phyloP scores from a whole-genome alignment of 2,888 invertebrate genomes.

The Erebia ligea region DNA sequence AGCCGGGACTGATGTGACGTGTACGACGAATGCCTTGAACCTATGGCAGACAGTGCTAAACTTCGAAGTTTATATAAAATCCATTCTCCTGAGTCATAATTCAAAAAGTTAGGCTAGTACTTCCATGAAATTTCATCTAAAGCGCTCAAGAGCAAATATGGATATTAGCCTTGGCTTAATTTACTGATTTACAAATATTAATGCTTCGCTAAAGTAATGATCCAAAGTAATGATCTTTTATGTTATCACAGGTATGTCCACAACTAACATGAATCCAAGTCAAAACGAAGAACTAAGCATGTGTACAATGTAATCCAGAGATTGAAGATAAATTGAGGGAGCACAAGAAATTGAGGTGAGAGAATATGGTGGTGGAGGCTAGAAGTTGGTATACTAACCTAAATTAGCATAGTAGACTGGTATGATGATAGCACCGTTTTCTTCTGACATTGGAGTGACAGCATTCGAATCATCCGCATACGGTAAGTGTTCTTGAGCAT shows the following conservation, averaged over 20 bases:
- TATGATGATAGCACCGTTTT: conserved; percentile 97
- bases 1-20: conserved; percentile 97
- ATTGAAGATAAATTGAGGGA: not conserved
- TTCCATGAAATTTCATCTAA: not conserved
- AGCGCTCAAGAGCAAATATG: not conserved
- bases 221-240: not conserved
- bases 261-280: not conserved
- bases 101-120: not conserved
- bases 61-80: conserved; percentile 16
- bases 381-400: conserved; percentile 72
- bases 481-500: conserved; percentile 96
- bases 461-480: conserved; percentile 99
- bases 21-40: conserved; percentile 96
- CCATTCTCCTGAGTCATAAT: not conserved
- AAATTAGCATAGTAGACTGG: conserved; percentile 94
- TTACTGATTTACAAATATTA: not conserved
- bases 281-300: not conserved
- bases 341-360: not conserved
- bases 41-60: conserved; percentile 60
- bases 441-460: conserved; percentile 98
- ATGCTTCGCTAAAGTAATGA: not conserved
- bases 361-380: not conserved
- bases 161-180: not conserved
- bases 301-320: not conserved
- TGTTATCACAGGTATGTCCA: not conserved